These are phyloP conservation scores for Onthophagus sagittarius DNA, from an alignment of 2,888 invertebrate genomes.

Conservation along the genomic window DNA sequence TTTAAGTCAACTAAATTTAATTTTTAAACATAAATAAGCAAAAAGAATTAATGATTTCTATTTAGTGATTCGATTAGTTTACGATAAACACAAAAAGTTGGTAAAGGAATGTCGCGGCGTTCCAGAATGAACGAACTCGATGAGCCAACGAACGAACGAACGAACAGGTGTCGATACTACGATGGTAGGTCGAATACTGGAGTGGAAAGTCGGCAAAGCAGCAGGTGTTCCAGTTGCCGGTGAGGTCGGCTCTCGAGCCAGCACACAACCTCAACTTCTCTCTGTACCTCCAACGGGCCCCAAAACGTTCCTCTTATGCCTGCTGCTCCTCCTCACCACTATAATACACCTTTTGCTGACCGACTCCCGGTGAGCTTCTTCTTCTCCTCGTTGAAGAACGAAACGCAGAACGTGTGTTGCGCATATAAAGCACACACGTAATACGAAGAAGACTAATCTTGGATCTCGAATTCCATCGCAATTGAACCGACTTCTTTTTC, in stretches of 20 bases:
- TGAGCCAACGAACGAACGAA: background rate
- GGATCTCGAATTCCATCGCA: conserved; percentile 5
- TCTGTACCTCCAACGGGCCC: background rate
- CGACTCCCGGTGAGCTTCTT: background rate
- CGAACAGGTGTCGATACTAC: conserved; percentile 13
- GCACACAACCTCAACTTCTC: background rate
- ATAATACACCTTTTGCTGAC: background rate
- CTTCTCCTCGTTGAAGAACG: background rate
- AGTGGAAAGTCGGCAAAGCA: background rate
- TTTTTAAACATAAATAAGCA: too few relatives aligned
- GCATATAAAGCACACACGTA: too few relatives aligned
- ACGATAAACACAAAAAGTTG: background rate
- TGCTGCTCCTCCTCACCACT: background rate
- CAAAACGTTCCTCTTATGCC: background rate
- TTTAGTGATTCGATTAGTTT: too few relatives aligned
- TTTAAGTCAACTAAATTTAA: too few relatives aligned
- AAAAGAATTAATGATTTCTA: too few relatives aligned
- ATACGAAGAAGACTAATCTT: background rate
- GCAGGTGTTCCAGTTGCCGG: conserved; percentile 19
- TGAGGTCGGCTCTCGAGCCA: background rate
- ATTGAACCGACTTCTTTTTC: background rate
- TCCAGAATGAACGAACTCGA: background rate
- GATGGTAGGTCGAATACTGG: conserved; percentile 15
- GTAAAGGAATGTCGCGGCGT: background rate
- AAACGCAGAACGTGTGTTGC: too few relatives aligned